Evolutionary conservation across 2,113 vertebrate genomes (phyloP).

Genomic region (Oenanthe melanoleuca): DNA sequence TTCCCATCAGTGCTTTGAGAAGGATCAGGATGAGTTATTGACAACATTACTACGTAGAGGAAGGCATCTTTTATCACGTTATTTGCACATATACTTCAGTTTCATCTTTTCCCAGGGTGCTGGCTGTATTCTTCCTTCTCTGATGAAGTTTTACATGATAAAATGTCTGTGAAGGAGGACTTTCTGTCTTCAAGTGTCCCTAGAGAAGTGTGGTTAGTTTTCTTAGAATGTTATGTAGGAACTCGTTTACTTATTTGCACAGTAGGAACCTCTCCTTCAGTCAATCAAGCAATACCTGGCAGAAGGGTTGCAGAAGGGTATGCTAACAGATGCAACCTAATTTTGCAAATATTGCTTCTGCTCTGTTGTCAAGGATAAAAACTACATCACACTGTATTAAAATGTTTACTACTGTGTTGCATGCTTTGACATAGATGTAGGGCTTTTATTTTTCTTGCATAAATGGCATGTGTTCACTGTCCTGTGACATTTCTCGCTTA

Average conservation of each 20-base stretch:
- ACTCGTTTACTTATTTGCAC: neutral
- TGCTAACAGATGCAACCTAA: slow-evolving; percentile 20
- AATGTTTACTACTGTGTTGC: neutral
- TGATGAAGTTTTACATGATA: neutral
- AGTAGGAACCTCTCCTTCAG: neutral
- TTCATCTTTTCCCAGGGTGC: neutral
- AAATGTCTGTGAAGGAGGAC: neutral
- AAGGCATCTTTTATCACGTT: neutral
- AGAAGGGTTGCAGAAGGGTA: neutral
- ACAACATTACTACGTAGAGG: neutral
- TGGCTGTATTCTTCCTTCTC: neutral
- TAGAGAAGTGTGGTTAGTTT: neutral
- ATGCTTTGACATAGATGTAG: neutral
- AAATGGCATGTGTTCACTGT: neutral
- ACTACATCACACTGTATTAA: neutral
- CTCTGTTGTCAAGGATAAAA: neutral
- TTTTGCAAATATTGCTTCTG: slow-evolving; percentile 8
- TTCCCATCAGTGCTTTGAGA: neutral
- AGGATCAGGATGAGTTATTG: neutral
- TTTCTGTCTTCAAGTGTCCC: neutral
- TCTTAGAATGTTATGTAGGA: neutral
- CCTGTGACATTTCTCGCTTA: neutral
- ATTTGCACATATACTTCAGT: neutral
- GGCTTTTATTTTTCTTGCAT: neutral
- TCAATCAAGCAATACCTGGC: neutral